Conservation (phyloP, 2,888 invertebrate genomes). For the Eupithecia abbreviata region DNA sequence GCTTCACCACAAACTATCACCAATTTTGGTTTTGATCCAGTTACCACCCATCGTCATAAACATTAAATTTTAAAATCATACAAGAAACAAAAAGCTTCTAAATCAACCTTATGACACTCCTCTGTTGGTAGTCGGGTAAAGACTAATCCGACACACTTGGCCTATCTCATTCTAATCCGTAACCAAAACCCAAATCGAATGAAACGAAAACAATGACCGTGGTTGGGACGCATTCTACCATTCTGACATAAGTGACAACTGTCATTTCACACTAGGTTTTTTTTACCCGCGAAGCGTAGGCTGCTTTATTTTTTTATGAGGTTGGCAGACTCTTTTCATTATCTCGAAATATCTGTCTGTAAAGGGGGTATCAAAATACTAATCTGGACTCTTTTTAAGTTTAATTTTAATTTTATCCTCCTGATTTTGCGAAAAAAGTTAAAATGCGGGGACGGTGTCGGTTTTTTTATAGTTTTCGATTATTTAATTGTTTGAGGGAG, state of each 20-base stretch:
- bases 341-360: background rate
- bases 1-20: background rate
- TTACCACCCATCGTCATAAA: background rate
- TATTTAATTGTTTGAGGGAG: background rate
- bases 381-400: background rate
- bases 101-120: too few species aligned
- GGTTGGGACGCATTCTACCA: constrained; percentile 11
- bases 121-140: too few species aligned
- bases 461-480: background rate
- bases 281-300: background rate
- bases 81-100: background rate
- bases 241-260: constrained; percentile 11
- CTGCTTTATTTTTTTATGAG: background rate
- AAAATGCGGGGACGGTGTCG: background rate
- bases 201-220: constrained; percentile 27
- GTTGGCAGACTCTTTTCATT: background rate
- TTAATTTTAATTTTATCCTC: too few species aligned
- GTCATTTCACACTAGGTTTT: constrained; percentile 13
- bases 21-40: background rate
- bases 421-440: background rate
- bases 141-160: constrained; percentile 14
- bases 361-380: background rate
- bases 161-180: constrained; percentile 19
- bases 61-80: background rate
- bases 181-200: constrained; percentile 23